These are phyloP conservation scores for Apis cerana DNA, from an alignment of 1,140 invertebrate species.

Conservation along the genomic window DNA sequence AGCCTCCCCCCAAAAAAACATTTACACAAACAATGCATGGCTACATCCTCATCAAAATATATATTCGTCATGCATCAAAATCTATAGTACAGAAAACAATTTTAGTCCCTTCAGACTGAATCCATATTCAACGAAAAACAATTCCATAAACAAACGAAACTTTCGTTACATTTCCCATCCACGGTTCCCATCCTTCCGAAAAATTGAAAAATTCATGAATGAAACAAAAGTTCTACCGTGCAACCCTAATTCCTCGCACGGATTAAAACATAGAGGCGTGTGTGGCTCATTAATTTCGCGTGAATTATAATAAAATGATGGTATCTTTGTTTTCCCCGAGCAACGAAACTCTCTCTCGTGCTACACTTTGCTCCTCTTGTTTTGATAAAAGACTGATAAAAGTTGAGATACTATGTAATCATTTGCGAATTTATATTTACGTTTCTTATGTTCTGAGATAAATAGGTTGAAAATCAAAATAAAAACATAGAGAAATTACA, in stretches of 20 bases:
- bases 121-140: slow-evolving; percentile 16
- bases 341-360: background rate
- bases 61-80: background rate
- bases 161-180: background rate
- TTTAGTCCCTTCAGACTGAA: background rate
- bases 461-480: no score
- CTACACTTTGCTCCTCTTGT: background rate
- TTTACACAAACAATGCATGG: background rate
- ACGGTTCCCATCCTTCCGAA: background rate
- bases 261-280: background rate
- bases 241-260: background rate
- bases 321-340: background rate
- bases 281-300: slow-evolving; percentile 31
- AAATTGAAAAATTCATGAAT: background rate
- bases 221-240: background rate
- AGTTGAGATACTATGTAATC: no score
- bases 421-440: no score
- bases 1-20: background rate
- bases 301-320: slow-evolving; percentile 18
- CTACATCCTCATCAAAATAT: background rate
- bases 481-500: no score
- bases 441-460: no score
- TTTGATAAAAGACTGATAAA: no score
- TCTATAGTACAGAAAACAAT: background rate
- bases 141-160: background rate